phyloP scores from a whole-genome alignment of 2,797 vertebrate species.

The Paratrypauchen microcephalus region DNA sequence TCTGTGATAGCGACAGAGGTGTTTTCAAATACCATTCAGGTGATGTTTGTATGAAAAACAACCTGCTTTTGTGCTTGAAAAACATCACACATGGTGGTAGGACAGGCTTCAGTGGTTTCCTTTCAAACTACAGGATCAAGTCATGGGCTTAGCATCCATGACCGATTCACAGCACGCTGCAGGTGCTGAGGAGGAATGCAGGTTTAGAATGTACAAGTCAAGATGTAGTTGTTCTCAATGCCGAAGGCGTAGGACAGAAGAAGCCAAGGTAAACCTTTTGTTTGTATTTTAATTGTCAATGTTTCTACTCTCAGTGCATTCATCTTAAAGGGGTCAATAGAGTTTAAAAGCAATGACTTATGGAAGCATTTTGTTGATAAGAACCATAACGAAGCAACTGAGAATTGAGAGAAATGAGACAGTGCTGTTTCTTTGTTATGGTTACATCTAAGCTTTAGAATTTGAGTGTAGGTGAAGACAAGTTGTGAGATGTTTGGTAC shows the following conservation, averaged over 20 bases:
- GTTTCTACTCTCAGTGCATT: not conserved
- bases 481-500: too few species aligned
- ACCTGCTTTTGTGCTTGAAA: slow-evolving; percentile 11
- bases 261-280: not conserved
- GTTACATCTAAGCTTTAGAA: not conserved
- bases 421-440: not conserved
- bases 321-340: not conserved
- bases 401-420: not conserved
- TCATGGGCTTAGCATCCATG: slow-evolving; percentile 6
- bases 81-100: slow-evolving; percentile 1
- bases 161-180: slow-evolving; percentile 5
- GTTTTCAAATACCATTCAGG: slow-evolving; percentile 11
- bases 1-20: not conserved
- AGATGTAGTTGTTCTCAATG: not conserved
- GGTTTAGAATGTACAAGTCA: not conserved
- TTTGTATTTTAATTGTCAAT: not conserved
- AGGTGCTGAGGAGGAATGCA: not conserved
- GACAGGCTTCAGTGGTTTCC: slow-evolving; percentile 3
- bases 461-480: too few species aligned
- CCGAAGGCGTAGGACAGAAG: not conserved
- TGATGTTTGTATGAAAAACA: slow-evolving; percentile 13
- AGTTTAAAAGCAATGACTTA: not conserved
- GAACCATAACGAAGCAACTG: not conserved
- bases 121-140: not conserved
- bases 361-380: not conserved